These are phyloP conservation scores for Scortum barcoo DNA, from an alignment of 2,113 vertebrate species.

Conservation along the genomic window DNA sequence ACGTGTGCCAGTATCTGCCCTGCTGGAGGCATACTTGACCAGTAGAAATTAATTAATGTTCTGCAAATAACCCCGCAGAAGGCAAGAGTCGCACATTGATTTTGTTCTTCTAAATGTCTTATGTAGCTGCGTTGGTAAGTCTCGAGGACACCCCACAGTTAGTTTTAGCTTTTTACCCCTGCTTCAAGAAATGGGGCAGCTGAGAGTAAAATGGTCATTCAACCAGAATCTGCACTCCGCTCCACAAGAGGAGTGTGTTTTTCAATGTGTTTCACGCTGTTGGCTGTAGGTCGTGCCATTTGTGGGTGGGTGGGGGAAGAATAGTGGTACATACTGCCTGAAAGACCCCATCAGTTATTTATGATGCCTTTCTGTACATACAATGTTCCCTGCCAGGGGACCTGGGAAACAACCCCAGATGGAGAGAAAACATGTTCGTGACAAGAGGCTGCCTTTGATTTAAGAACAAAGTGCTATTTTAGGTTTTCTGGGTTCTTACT, in stretches of 20 bases:
- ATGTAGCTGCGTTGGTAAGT: background rate
- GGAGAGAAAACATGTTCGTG: constrained; percentile 48
- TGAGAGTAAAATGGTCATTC: constrained; percentile 2
- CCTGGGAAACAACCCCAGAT: constrained; percentile 49
- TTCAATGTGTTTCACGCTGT: constrained; percentile 33
- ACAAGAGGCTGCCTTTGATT: constrained; percentile 14
- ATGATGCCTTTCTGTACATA: constrained; percentile 60
- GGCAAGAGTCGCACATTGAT: background rate
- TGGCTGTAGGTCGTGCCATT: constrained; percentile 51
- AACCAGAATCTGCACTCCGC: constrained; percentile 2
- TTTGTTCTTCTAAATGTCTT: background rate
- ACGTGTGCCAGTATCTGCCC: background rate
- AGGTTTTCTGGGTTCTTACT: background rate
- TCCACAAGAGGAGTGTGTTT: background rate
- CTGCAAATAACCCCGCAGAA: background rate
- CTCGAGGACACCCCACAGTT: background rate
- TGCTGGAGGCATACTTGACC: constrained; percentile 15
- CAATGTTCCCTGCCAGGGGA: constrained; percentile 58
- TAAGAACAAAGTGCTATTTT: background rate
- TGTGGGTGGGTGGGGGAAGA: constrained; percentile 39
- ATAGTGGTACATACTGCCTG: constrained; percentile 47
- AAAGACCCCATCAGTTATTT: constrained; percentile 73
- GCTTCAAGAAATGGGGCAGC: background rate
- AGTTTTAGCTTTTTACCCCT: background rate
- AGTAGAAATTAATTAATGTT: background rate